phyloP scores from a whole-genome alignment of 2,113 vertebrate genomes.

The Oophaga pumilio region DNA sequence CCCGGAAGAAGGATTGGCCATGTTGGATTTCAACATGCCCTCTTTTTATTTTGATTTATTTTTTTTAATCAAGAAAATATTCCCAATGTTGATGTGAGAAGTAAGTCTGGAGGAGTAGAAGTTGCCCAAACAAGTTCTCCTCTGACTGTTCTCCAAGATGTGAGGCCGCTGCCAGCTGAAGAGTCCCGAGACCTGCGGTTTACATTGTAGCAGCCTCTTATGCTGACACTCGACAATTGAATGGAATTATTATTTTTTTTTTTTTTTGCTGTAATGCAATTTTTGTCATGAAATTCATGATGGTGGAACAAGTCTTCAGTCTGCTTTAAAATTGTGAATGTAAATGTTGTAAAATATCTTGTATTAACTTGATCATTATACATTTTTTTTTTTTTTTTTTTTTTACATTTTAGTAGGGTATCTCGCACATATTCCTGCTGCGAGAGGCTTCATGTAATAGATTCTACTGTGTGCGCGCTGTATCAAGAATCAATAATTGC shows the following conservation, averaged over 20 bases:
- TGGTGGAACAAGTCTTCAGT: neutral
- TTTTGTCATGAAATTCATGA: neutral
- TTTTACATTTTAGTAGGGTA: neutral
- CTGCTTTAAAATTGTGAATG: conserved; percentile 8
- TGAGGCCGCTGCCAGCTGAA: too few species aligned
- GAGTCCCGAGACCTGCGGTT: neutral
- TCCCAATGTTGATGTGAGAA: too few species aligned
- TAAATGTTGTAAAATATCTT: conserved; percentile 36
- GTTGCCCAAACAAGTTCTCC: too few species aligned
- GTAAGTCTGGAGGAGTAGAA: too few species aligned
- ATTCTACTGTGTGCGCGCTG: too few species aligned
- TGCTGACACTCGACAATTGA: neutral
- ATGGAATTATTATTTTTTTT: neutral
- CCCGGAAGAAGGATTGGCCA: too few species aligned
- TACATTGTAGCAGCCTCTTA: neutral
- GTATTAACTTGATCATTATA: neutral
- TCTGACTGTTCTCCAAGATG: too few species aligned
- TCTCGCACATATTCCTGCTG: conserved; percentile 3
- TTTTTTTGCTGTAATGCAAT: neutral
- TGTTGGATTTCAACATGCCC: too few species aligned
- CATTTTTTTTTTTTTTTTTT: neutral
- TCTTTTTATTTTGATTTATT: too few species aligned
- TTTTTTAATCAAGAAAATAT: too few species aligned
- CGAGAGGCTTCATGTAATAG: too few species aligned
- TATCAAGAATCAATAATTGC: too few species aligned